Evolutionary conservation across 2,113 vertebrate species (phyloP).

Genomic region (Okapia johnstoni): DNA sequence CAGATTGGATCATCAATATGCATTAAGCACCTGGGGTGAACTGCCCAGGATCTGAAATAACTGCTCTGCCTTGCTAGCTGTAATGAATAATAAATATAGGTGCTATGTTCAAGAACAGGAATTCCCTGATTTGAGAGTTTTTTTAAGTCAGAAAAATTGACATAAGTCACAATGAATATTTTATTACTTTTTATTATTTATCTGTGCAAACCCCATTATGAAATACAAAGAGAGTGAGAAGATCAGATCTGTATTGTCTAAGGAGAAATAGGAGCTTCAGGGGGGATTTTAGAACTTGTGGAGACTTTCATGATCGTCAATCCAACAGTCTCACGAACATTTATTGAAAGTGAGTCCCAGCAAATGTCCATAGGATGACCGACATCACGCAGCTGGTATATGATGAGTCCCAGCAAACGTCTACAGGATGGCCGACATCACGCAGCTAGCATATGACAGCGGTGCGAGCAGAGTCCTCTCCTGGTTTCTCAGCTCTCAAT

Average conservation of each 20-base stretch:
- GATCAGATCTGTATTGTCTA: neutral
- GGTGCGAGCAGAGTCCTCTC: too few species aligned
- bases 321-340: rapidly evolving
- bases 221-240: neutral
- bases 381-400: rapidly evolving
- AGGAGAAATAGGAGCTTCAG: neutral
- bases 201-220: neutral
- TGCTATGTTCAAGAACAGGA: neutral
- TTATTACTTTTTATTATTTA: neutral
- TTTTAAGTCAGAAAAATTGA: slow-evolving; percentile 20
- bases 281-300: neutral
- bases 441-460: rapidly evolving
- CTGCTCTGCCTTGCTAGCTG: neutral
- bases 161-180: neutral
- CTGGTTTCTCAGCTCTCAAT: neutral
- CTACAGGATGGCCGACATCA: too few species aligned
- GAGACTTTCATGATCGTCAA: neutral
- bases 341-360: neutral
- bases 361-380: rapidly evolving
- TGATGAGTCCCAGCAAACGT: too few species aligned
- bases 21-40: neutral
- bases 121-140: neutral
- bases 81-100: slow-evolving; percentile 26
- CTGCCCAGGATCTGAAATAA: neutral
- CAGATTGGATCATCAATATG: neutral